Percentiles rank a stretch among this genome's conserved stretches.
Conservation (phyloP, 2,797 vertebrate genomes). For the Threskiornis aethiopicus region DNA sequence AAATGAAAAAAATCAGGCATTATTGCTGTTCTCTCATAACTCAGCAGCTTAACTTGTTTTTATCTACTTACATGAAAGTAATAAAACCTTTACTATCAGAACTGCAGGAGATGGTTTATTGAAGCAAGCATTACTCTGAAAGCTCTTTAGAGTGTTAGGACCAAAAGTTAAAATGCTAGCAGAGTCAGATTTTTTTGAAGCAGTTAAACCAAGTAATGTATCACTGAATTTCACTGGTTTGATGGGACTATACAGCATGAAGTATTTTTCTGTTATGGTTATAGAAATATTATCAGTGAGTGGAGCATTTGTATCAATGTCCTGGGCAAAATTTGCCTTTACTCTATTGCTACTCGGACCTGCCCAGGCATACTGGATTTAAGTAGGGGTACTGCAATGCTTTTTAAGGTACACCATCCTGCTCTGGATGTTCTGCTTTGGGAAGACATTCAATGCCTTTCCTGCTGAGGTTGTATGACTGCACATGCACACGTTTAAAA, state of each 20-base stretch:
- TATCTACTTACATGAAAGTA: neutral
- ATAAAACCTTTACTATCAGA: conserved; percentile 4
- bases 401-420: neutral
- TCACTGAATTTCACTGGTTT: neutral
- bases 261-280: neutral
- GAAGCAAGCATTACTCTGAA: neutral
- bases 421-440: neutral
- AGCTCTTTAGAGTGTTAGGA: neutral
- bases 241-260: neutral
- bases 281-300: neutral
- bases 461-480: neutral
- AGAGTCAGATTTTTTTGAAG: neutral
- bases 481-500: neutral
- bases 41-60: neutral
- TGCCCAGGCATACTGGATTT: neutral
- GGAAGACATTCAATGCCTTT: neutral
- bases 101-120: neutral
- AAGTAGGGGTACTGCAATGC: neutral
- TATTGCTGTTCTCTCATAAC: neutral
- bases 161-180: neutral
- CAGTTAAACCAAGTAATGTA: neutral
- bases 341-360: neutral
- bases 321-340: neutral
- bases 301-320: neutral
- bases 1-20: neutral